Evolutionary conservation across 1,140 invertebrate species (phyloP), one percentile per base, ranked within the genome.

Genomic region (Drosophila baimaii): DNA sequence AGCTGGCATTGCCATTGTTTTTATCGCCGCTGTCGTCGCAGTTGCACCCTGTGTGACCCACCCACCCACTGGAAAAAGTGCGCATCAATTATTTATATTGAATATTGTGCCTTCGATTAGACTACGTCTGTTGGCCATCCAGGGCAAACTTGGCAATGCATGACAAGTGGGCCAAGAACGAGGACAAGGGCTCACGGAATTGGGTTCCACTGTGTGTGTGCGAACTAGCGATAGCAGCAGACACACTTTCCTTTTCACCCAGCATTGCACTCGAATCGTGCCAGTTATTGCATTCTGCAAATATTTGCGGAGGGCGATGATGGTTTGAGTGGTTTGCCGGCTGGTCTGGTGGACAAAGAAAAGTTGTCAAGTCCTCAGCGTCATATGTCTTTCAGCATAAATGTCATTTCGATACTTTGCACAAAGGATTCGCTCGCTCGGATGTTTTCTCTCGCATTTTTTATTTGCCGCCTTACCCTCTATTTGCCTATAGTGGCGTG

Each of bases 91-190:
- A 89, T 89, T 89, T 79, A 84, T 70, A 81, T 79, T 79, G 74
- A 89, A 84, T 81, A 89, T 89, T 88, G 68, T 75, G 74, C 65
- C 70, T 89, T 84, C 85, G 84, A 84, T 88, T 88, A 88, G 77
- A 70, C 73, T 43, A 47, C 66, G 62, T 72, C 37, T 47, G 78
- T 76, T 46, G 59, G 61, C 37, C 81, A 81, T 59, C 72, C 81
- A 77, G 66, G 64, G 61, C 73, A 59, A 59, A 41, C 59, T 21
- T 46, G 51, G 29, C 56, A 49, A 44, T 71, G 41, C 61, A 52
- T 43, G 61, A 44, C 62, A 66, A 69, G 65, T 69, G 61, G 65
- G 65, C 65, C 61, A 33, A 57, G 56, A 76, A 77, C 61, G 47
- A 46, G 71, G 71, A 12, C 54, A 44, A 41, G 39, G 54, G 39